A percentile compares a stretch with the other conserved stretches of the same genome.
Evolutionary conservation across 2,113 vertebrate species (phyloP).

Genomic region (Sarotherodon lohbergeri): DNA sequence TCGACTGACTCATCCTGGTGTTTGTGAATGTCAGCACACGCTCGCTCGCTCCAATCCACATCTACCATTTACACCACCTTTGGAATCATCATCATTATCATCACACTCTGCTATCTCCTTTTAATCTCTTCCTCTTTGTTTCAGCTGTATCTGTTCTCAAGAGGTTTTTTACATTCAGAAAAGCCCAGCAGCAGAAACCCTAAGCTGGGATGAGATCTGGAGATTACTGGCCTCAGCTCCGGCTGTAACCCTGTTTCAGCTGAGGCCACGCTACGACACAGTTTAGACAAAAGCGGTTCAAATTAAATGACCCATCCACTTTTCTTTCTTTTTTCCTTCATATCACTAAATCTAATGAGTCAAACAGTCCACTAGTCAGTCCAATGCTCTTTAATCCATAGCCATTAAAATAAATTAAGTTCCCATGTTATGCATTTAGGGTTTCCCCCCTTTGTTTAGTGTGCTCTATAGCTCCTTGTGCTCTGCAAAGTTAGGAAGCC

Average conservation of each 20-base stretch:
- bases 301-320: background rate
- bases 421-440: background rate
- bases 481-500: background rate
- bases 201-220: background rate
- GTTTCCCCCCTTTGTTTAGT: background rate
- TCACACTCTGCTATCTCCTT: background rate
- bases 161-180: background rate
- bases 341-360: background rate
- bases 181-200: background rate
- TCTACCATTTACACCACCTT: background rate
- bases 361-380: background rate
- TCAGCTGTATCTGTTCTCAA: background rate
- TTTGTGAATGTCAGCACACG: slow-evolving; percentile 4
- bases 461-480: background rate
- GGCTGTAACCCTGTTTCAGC: background rate
- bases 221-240: background rate
- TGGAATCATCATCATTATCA: background rate
- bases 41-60: background rate
- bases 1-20: background rate
- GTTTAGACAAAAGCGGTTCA: background rate
- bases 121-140: background rate
- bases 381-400: background rate
- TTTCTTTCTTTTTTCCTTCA: background rate
- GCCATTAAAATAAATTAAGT: background rate
- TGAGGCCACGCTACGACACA: background rate